Percentiles rank a stretch among this genome's conserved stretches.
Conservation (phyloP, 2,888 invertebrate genomes). For the Anthoptus insignis region DNA sequence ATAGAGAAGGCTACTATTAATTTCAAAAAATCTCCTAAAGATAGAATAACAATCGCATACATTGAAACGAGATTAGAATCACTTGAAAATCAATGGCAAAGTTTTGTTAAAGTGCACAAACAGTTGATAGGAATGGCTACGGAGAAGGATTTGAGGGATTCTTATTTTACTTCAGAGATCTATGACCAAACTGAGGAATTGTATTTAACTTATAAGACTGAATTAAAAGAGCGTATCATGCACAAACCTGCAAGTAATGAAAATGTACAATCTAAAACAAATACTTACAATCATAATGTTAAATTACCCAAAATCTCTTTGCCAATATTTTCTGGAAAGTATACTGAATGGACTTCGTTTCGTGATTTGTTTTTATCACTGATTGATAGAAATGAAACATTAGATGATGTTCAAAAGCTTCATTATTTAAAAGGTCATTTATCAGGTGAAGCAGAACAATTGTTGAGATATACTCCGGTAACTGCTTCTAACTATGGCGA, state of each 20-base stretch:
- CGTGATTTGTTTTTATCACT: slow-evolving; percentile 46
- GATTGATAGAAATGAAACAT: slow-evolving; percentile 43
- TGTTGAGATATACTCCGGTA: slow-evolving; percentile 41
- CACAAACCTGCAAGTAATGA: no score
- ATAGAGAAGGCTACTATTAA: not conserved
- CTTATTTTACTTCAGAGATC: not conserved
- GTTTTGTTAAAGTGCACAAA: not conserved
- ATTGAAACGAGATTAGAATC: not conserved
- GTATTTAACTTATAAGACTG: not conserved
- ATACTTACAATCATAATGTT: not conserved
- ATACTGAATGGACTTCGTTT: slow-evolving; percentile 47
- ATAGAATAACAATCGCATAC: not conserved
- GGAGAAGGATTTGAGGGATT: not conserved
- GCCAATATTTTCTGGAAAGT: slow-evolving; percentile 45
- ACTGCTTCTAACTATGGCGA: slow-evolving; percentile 35
- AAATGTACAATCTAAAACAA: no score
- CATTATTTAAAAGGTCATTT: slow-evolving; percentile 41
- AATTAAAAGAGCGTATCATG: no score
- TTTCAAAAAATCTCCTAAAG: slow-evolving; percentile 2
- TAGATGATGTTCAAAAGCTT: slow-evolving; percentile 48
- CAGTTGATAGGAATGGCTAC: no score
- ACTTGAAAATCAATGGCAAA: not conserved
- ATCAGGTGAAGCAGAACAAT: slow-evolving; percentile 49
- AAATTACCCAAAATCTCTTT: slow-evolving; percentile 24
- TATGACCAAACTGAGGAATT: not conserved